A percentile compares a stretch with the other conserved stretches of the same genome.
phyloP scores from a whole-genome alignment of 35 echinoderm and acorn worm genomes.

The Heliocidaris tuberculata region DNA sequence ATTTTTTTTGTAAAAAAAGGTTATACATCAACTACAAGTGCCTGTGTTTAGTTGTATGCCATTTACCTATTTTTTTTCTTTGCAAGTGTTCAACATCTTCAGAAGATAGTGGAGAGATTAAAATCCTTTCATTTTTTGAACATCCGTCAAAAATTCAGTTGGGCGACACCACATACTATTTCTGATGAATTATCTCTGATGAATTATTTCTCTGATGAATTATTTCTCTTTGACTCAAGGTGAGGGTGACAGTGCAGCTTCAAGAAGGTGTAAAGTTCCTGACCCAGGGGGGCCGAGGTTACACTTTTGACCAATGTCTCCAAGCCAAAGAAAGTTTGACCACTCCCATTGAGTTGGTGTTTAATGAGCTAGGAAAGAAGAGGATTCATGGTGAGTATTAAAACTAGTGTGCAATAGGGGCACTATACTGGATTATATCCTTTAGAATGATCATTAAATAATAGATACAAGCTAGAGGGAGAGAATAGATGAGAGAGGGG shows the following conservation, averaged over 20 bases:
- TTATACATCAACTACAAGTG: too few species aligned
- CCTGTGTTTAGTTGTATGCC: too few species aligned
- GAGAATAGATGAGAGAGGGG: too few species aligned
- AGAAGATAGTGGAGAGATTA: neutral
- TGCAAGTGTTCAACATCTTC: neutral
- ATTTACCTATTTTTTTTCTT: neutral
- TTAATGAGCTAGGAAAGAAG: constrained; percentile 80
- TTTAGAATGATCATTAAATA: too few species aligned
- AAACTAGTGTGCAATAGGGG: neutral
- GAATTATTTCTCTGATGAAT: too few species aligned
- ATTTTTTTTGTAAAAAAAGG: too few species aligned
- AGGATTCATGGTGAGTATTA: constrained; percentile 73
- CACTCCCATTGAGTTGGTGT: constrained; percentile 53
- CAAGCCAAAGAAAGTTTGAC: constrained; percentile 67
- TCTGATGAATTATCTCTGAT: too few species aligned
- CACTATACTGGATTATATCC: too few species aligned
- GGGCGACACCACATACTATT: too few species aligned
- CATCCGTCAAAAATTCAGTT: too few species aligned
- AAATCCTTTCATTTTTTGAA: too few species aligned
- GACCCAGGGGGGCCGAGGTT: constrained; percentile 36
- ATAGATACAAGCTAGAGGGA: too few species aligned
- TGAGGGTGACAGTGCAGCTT: constrained; percentile 55
- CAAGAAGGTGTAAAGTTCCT: constrained; percentile 80
- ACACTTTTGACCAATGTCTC: constrained; percentile 70
- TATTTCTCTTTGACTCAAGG: constrained; percentile 18